Conservation (phyloP, 2,797 vertebrate genomes). For the Menidia menidia region DNA sequence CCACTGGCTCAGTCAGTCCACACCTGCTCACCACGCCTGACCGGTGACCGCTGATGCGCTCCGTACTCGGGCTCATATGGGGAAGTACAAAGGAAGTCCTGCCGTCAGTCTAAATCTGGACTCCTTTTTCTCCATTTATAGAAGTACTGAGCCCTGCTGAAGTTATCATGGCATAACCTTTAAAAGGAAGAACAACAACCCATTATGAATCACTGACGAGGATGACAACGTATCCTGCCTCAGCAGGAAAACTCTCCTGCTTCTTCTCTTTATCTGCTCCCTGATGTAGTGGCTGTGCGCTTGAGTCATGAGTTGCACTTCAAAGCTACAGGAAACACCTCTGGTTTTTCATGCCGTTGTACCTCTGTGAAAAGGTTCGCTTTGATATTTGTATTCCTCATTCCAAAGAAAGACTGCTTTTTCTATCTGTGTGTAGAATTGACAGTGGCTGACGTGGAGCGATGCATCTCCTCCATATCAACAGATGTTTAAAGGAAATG, state of each 20-base stretch:
- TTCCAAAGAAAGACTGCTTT: conserved; percentile 7
- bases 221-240: conserved; percentile 20
- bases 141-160: conserved; percentile 1
- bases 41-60: background rate
- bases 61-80: background rate
- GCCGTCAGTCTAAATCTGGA: conserved; percentile 2
- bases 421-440: conserved; percentile 9
- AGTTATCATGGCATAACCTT: conserved; percentile 1
- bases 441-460: conserved; percentile 27
- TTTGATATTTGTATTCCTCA: conserved; percentile 11
- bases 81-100: conserved; percentile 15
- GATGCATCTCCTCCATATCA: conserved; percentile 8
- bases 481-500: conserved; percentile 19
- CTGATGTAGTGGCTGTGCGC: conserved; percentile 16
- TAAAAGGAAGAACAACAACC: background rate
- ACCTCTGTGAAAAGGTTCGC: conserved; percentile 32
- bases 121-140: conserved; percentile 16
- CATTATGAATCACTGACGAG: conserved; percentile 29
- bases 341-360: conserved; percentile 42
- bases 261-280: conserved; percentile 44
- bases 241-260: conserved; percentile 24
- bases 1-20: background rate
- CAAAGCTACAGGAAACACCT: conserved; percentile 37
- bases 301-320: conserved; percentile 30
- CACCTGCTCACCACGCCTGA: conserved; percentile 1